Percentiles rank a stretch among this genome's conserved stretches.
These are phyloP conservation scores for Diabrotica virgifera DNA, from an alignment of 1,140 invertebrate genomes.

Conservation along the genomic window DNA sequence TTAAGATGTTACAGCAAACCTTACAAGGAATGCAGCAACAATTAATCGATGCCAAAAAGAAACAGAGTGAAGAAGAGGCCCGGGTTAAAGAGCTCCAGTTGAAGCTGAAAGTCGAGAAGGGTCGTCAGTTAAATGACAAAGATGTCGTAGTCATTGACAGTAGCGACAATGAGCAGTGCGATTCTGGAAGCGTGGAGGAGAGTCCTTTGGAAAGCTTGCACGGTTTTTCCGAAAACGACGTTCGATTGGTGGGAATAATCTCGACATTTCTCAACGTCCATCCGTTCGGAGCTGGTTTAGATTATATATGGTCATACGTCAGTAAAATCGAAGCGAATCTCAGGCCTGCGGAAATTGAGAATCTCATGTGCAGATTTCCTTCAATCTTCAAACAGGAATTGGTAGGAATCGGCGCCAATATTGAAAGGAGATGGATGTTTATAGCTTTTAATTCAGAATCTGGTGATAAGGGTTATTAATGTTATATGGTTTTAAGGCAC, in stretches of 20 bases:
- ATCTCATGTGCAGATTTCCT: constrained; percentile 69
- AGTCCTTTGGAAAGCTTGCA: constrained; percentile 31
- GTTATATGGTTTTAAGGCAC: too few relatives aligned
- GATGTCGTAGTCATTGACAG: constrained; percentile 44
- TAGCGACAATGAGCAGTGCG: constrained; percentile 40
- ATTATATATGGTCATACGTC: constrained; percentile 82
- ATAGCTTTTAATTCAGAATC: constrained; percentile 56
- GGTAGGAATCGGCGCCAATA: constrained; percentile 71
- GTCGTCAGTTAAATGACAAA: constrained; percentile 30
- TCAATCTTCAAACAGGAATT: constrained; percentile 74
- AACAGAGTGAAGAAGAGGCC: constrained; percentile 61
- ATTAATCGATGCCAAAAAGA: constrained; percentile 61
- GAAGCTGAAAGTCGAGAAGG: constrained; percentile 51
- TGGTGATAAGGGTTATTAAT: background rate
- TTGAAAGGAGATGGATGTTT: constrained; percentile 77
- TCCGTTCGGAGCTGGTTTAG: constrained; percentile 80
- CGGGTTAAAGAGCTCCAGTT: constrained; percentile 58
- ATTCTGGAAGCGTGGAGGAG: constrained; percentile 27
- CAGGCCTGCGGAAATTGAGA: constrained; percentile 69
- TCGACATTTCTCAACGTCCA: constrained; percentile 84
- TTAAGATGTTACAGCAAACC: constrained; percentile 72
- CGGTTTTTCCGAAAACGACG: constrained; percentile 49
- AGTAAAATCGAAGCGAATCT: constrained; percentile 69
- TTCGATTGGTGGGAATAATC: constrained; percentile 72
- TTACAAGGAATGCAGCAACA: constrained; percentile 79